Evolutionary conservation across 2,888 invertebrate species (phyloP), one percentile per base, ranked within the genome.

Genomic region (Alcis repandata): DNA sequence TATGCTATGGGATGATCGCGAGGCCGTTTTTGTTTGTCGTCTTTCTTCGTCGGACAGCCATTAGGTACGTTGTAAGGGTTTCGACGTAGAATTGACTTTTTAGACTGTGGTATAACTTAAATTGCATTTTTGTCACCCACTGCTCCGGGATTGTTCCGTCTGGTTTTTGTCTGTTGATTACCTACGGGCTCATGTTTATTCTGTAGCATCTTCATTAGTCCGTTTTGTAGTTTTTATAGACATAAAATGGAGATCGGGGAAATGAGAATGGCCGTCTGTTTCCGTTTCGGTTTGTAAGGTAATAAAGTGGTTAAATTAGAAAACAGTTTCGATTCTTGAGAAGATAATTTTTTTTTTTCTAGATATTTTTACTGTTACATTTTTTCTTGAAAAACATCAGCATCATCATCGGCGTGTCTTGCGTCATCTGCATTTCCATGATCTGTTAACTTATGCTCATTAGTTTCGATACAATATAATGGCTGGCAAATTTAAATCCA

Each of bases 111-210:
- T 84, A 90, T 90, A 91, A 87, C 88, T 89, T 87, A 92, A 88
- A 91, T 91, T 90, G 91, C 91, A 92, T 91, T 92, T 91, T 92
- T 91, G 92, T 90, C 92, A 91, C 92, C 88, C 86, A 84, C 80
- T 81, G 78, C 77, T 72, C 74, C 73, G 78, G 80, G 84, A 84
- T 85, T 85, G 83, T 81, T 53, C 49, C 63, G 57, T 54, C 71
- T 64, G 54, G 71, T 88, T 89, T 90, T 89, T 90, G 82, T 72
- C 59, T 51, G 67, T 74, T 84, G 84, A 87, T 88, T 86, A 85
- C 80, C 69, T 68, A 59, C 75, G 65, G 62, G 32, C 81, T 87
- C 84, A 86, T 88, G 85, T 88, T 84, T 89, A 88, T 87, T 85
- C 86, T 74, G 78, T 78, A 78, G 84, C 83, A 84, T 90, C 91